Base-by-base conservation (phyloP, 2,888 invertebrate species). In the Drosophila prostipennis region DNA sequence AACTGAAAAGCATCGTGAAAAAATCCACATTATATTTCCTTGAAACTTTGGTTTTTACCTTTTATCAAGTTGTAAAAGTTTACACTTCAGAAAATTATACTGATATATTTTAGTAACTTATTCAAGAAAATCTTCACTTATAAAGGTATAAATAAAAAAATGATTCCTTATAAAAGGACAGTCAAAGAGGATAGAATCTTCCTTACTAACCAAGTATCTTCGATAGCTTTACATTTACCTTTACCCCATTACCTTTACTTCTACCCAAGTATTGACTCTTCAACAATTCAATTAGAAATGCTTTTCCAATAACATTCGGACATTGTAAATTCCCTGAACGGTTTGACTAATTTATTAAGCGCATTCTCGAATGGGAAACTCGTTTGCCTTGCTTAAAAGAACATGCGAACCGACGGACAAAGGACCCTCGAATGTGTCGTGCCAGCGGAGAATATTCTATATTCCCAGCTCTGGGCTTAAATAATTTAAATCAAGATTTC, bases 401-500 rank as follows among this genome's bases (percentile, higher is more conserved):
- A 64, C 79, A 65, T 70, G 58, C 59, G 63, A 67, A 19, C 53
- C 8, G 7, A 45, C 11, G 54, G 53, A 69, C 72, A 57, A 54
- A 59, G 57, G 61, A 70, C 73, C 61, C 61, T 53, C 45, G 55
- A 40, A 52, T 80, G 64, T 78, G 67, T 80, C 87, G 84, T 87
- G 81, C 74, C 59, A 72, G 42, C 40, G 36, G 40, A 39, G 67
- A 48, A 36, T 46, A 54, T 58, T n/a, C 56, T 3, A n/a, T 54
- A 48, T 69, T 40, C 54, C 64, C 23, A 26, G 26, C 14, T 16
- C 32, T n/a, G 16, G n/a, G 60, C 48, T 79, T 82, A 52, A 82
- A 87, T 81, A 77, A 82, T 87, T 87, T 73, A 79, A 81, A 84
- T 79, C 82, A 51, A 72, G 85, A 84, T 76, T 65, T 65, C 63